These are phyloP conservation scores for Pseudoatta argentina DNA, from an alignment of 1,140 invertebrate species.

Conservation along the genomic window DNA sequence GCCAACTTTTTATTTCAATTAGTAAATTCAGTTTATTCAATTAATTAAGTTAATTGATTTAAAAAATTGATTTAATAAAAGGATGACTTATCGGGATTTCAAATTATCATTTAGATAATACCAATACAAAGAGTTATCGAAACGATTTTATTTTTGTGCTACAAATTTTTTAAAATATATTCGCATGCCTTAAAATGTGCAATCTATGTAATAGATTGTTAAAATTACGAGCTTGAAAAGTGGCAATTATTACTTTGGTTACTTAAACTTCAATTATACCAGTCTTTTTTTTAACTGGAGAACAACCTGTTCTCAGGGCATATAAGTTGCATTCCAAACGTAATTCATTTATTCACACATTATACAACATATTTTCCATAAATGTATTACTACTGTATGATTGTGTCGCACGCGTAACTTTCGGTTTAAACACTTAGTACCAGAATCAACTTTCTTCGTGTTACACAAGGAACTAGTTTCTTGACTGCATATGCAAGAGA, in stretches of 20 bases:
- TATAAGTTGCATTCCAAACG: neutral
- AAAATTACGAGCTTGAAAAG: constrained; percentile 20
- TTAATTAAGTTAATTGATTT: neutral
- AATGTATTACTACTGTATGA: constrained; percentile 44
- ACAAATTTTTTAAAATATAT: neutral
- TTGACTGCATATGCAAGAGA: constrained; percentile 37
- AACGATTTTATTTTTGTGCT: neutral
- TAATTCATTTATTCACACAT: constrained; percentile 27
- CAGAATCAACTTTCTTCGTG: constrained; percentile 77
- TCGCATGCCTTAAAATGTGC: neutral
- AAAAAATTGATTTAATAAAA: neutral
- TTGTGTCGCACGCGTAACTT: constrained; percentile 68
- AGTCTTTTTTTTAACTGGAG: neutral
- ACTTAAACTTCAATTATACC: neutral
- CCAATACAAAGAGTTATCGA: neutral
- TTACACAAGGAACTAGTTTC: constrained; percentile 83
- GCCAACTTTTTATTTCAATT: neutral
- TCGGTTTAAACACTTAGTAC: constrained; percentile 54
- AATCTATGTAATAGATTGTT: neutral
- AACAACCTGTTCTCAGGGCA: neutral
- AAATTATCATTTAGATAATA: neutral
- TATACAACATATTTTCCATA: constrained; percentile 62
- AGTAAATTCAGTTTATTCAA: neutral
- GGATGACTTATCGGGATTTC: neutral
- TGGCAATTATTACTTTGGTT: neutral